Base-by-base conservation (phyloP, 2,113 vertebrate species). In the Dromaius novaehollandiae region DNA sequence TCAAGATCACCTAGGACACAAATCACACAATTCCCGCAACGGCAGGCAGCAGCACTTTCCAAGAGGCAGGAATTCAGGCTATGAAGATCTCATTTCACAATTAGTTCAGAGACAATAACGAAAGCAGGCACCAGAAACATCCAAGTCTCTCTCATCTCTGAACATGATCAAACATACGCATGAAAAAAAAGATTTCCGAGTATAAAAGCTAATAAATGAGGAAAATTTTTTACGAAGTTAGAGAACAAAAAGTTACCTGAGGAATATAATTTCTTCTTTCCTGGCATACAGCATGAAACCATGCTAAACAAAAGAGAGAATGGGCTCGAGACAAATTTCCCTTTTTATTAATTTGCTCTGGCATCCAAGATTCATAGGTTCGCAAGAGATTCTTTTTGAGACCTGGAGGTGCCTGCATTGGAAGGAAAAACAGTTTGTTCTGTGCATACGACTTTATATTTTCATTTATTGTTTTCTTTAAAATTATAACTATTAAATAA, bases 231-330 rank as follows among this genome's bases (percentile, higher is more conserved):
- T 71, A 1, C 22, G 71, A 91, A 89, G 25, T 53, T 4, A 73
- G 10, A 21, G 68, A 30, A 32, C 76, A 77, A 55, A 32, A 24
- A 18, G 50, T 91, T 97, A 99, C 99, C 98, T 99, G 99, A 73
- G 99, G 99, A 93, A 99, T 99, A 75, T 99, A 99, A 96, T 99
- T 99, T 95, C 99, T 99, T 97, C 99, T 99, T 97, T 99, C 99
- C 96, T 99, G 99, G 96, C 99, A 99, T 18, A 99, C 98, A 64
- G 99, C 99, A 83, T 99, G 99, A 98, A 99, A 99, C 99, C 99
- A 99, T 16, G 99, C 99, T 95, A 99, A 98, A 94, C 98, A 99
- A 95, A 99, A 99, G n/a, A 99, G 98, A 68, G 99, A 98, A 93
- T 99, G 99, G 13, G 99, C 98, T 88, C 99, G 98, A 58, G 98